Percentiles rank a stretch among this genome's conserved stretches.
Conservation (phyloP, 1,140 invertebrate genomes). For the Aphaenogaster floridana region DNA sequence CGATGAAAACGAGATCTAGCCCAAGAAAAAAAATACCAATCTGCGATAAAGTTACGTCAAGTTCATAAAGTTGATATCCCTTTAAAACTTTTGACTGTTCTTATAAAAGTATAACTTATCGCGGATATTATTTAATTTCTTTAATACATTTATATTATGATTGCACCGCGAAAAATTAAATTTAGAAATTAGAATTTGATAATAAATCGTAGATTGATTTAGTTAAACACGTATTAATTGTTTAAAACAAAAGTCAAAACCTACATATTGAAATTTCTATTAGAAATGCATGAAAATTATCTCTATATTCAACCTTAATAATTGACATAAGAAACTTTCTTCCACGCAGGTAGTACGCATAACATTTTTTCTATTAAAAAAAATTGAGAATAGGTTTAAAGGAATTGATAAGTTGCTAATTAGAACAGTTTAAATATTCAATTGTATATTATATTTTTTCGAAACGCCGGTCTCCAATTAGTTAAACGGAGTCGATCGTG, state of each 20-base stretch:
- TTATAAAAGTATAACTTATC: not conserved
- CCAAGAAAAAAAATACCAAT: not conserved
- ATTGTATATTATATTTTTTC: not conserved
- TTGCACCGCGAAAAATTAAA: not conserved
- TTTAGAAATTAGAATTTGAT: not conserved
- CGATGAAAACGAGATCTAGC: constrained; percentile 22
- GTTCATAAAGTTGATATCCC: not conserved
- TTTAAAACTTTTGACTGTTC: not conserved
- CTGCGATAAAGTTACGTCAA: constrained; percentile 31
- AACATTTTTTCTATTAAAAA: not conserved
- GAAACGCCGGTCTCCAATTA: constrained; percentile 30
- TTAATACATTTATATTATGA: not conserved
- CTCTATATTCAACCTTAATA: not conserved
- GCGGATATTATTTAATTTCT: not conserved
- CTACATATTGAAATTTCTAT: not conserved
- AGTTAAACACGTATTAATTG: not conserved
- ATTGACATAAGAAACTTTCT: not conserved
- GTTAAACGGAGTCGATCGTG: constrained; percentile 32
- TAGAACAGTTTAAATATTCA: constrained; percentile 21
- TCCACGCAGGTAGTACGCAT: no score
- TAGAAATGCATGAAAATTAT: not conserved
- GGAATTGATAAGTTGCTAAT: not conserved
- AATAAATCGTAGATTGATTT: not conserved
- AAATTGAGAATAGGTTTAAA: not conserved
- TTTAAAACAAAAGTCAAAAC: not conserved